A percentile compares a stretch with the other conserved stretches of the same genome.
Evolutionary conservation across 2,888 invertebrate genomes (phyloP).

Genomic region (Escarpia spicata): DNA sequence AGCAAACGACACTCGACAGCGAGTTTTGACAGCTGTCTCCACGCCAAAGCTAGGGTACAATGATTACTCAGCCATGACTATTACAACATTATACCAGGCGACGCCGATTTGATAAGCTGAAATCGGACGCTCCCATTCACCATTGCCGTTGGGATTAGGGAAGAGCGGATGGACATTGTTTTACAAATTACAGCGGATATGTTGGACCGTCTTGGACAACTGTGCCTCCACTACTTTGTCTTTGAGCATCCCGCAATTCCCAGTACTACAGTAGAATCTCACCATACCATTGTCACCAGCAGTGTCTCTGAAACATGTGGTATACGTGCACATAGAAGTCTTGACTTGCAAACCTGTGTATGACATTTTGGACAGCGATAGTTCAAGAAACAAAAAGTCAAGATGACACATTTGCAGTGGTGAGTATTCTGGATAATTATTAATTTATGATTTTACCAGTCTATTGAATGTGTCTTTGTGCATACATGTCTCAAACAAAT

Average conservation of each 20-base stretch:
- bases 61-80: not conserved
- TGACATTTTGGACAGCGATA: not conserved
- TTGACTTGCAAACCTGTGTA: not conserved
- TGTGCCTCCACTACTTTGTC: no score
- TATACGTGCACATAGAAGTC: not conserved
- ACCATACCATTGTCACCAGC: not conserved
- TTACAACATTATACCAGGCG: not conserved
- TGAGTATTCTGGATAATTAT: not conserved
- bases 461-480: no score
- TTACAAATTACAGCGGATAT: not conserved
- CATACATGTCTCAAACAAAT: no score
- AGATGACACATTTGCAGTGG: not conserved
- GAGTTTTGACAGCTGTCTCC: not conserved
- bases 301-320: not conserved
- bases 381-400: not conserved
- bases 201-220: no score
- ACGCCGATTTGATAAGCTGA: not conserved
- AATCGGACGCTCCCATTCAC: not conserved
- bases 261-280: not conserved
- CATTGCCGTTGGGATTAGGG: not conserved
- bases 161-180: not conserved
- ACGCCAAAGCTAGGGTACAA: not conserved
- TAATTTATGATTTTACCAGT: no score
- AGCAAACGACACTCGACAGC: not conserved
- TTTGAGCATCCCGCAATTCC: not conserved